Evolutionary conservation across 2,113 vertebrate species (phyloP).

Genomic region (Egretta garzetta): DNA sequence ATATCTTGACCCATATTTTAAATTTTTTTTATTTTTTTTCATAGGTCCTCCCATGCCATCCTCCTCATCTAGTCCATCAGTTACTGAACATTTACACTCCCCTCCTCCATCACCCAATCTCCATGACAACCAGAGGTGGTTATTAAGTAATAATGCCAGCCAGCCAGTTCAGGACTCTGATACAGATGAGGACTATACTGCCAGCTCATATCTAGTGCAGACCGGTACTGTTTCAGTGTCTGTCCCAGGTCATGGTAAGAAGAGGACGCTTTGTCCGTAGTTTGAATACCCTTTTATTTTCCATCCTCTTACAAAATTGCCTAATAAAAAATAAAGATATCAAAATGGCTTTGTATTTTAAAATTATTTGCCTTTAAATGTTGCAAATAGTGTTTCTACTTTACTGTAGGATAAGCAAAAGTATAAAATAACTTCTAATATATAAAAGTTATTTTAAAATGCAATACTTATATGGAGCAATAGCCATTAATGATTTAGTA

Average conservation of each 20-base stretch:
- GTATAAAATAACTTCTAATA: neutral
- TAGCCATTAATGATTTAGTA: neutral
- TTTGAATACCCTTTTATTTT: constrained; percentile 58
- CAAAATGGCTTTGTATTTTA: neutral
- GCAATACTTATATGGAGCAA: neutral
- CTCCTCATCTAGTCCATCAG: constrained; percentile 83
- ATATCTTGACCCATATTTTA: constrained; percentile 30
- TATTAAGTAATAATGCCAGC: constrained; percentile 82
- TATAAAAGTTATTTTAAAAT: neutral
- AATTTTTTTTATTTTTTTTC: constrained; percentile 63
- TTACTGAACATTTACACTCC: constrained; percentile 80
- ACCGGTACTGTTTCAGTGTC: constrained; percentile 59
- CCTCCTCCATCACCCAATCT: constrained; percentile 78
- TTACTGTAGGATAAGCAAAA: neutral
- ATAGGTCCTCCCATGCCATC: constrained; percentile 82
- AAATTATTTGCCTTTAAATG: neutral
- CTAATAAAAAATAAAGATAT: neutral
- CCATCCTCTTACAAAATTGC: constrained; percentile 3
- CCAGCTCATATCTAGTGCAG: constrained; percentile 71
- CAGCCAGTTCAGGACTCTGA: constrained; percentile 81
- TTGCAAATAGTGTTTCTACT: neutral
- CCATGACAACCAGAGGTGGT: constrained; percentile 83
- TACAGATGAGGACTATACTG: constrained; percentile 78
- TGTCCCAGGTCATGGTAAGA: constrained; percentile 76
- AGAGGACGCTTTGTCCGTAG: constrained; percentile 51